phyloP scores from a whole-genome alignment of 2,797 vertebrate species.

The Monodelphis domestica region DNA sequence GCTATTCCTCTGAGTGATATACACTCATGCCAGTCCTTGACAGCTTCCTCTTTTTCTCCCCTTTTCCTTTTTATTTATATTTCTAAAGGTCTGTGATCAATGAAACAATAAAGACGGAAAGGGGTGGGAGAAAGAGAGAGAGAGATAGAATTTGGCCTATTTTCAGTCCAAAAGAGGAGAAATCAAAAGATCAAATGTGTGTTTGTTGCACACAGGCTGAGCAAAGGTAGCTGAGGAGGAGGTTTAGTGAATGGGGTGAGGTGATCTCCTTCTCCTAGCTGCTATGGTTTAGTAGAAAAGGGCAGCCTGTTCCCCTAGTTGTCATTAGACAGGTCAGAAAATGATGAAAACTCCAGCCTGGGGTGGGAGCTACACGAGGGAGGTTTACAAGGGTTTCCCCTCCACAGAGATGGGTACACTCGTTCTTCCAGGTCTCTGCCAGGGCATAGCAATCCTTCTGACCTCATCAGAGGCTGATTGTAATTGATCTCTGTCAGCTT shows the following conservation, averaged over 20 bases:
- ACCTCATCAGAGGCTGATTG: not conserved
- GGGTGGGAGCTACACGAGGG: no score
- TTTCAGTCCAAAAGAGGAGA: not conserved
- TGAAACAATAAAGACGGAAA: not conserved
- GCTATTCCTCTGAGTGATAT: not conserved
- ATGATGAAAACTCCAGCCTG: no score
- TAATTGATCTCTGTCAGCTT: not conserved
- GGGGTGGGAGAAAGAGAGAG: not conserved
- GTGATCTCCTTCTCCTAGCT: fast-evolving
- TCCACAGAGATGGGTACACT: not conserved
- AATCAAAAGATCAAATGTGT: fast-evolving
- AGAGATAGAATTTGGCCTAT: not conserved
- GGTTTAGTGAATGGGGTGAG: not conserved
- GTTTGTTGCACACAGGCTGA: not conserved
- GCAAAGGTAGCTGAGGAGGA: not conserved
- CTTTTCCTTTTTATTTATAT: not conserved
- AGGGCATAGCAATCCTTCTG: not conserved
- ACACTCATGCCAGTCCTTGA: not conserved
- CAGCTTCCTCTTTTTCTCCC: not conserved
- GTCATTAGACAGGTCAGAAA: no score
- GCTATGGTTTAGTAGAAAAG: fast-evolving
- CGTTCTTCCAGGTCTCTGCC: not conserved
- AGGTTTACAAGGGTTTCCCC: not conserved
- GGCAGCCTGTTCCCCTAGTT: fast-evolving
- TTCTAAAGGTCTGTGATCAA: not conserved